Conservation (phyloP, 2,797 vertebrate genomes). For the Acipenser ruthenus region DNA sequence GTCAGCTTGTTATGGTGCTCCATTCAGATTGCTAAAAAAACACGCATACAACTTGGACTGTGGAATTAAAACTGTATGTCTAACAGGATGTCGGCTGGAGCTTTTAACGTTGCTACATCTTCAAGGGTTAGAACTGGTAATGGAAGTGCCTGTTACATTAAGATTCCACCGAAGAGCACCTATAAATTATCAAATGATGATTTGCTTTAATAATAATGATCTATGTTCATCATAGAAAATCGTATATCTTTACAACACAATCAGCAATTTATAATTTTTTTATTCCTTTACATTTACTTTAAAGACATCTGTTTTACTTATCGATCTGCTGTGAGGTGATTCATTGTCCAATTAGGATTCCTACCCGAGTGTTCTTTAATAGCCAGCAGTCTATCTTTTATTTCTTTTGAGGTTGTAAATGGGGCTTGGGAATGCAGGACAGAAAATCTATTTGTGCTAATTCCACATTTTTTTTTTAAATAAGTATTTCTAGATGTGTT, state of each 20-base stretch:
- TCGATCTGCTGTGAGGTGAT: slow-evolving; percentile 57
- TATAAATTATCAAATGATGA: too few species aligned
- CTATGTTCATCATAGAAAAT: not conserved
- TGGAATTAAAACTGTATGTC: too few species aligned
- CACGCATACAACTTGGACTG: too few species aligned
- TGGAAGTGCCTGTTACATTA: too few species aligned
- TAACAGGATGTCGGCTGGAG: too few species aligned
- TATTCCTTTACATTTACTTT: slow-evolving; percentile 27
- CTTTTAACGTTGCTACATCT: too few species aligned
- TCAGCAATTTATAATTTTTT: not conserved
- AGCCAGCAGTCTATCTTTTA: slow-evolving; percentile 54
- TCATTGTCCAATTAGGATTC: slow-evolving; percentile 54
- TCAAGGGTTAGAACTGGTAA: too few species aligned
- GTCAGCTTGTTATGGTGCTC: too few species aligned
- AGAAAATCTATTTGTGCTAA: slow-evolving; percentile 73
- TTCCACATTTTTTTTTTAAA: slow-evolving; percentile 57
- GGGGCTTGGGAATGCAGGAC: slow-evolving; percentile 43
- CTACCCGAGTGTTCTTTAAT: slow-evolving; percentile 42
- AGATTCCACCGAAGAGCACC: too few species aligned
- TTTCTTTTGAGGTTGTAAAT: slow-evolving; percentile 46
- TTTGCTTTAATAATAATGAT: too few species aligned
- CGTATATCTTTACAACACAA: not conserved
- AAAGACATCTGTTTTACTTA: slow-evolving; percentile 46
- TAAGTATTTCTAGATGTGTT: slow-evolving; percentile 57
- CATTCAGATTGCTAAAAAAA: too few species aligned